Evolutionary conservation across 92 coral and sea anemone genomes (phyloP).

Genomic region (Pocillopora grandis): DNA sequence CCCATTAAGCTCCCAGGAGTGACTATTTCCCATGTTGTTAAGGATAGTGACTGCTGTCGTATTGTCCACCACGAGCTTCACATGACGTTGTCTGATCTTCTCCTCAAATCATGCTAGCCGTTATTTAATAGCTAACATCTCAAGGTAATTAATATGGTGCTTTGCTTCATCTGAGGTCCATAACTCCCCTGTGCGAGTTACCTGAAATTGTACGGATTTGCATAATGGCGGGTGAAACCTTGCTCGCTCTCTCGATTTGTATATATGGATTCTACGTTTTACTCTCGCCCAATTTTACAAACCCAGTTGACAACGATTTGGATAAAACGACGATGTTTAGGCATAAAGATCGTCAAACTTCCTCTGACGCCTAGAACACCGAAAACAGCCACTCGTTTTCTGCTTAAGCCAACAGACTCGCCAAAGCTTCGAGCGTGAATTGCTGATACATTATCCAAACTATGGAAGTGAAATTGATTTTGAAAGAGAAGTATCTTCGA

Average conservation of each 20-base stretch:
- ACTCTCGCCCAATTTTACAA: too few relatives aligned
- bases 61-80: slow-evolving; percentile 42
- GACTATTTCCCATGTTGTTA: slow-evolving; percentile 64
- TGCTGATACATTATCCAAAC: too few relatives aligned
- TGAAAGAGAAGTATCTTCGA: too few relatives aligned
- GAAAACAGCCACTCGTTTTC: too few relatives aligned
- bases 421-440: too few relatives aligned
- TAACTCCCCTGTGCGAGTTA: slow-evolving; percentile 36
- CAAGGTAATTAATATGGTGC: slow-evolving; percentile 49
- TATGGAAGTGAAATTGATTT: too few relatives aligned
- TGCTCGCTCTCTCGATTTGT: neutral
- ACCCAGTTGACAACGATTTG: too few relatives aligned
- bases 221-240: neutral
- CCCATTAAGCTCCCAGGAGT: slow-evolving; percentile 46
- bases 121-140: slow-evolving; percentile 42
- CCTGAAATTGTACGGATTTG: slow-evolving; percentile 34
- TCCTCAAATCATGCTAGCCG: slow-evolving; percentile 25
- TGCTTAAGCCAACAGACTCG: too few relatives aligned
- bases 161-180: slow-evolving; percentile 37
- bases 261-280: neutral
- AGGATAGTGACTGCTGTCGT: slow-evolving; percentile 47
- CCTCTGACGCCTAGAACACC: too few relatives aligned
- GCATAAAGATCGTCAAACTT: too few relatives aligned
- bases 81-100: slow-evolving; percentile 3
- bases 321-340: too few relatives aligned